Evolutionary conservation across 2,888 invertebrate species (phyloP).

Genomic region (Anodontia alba): DNA sequence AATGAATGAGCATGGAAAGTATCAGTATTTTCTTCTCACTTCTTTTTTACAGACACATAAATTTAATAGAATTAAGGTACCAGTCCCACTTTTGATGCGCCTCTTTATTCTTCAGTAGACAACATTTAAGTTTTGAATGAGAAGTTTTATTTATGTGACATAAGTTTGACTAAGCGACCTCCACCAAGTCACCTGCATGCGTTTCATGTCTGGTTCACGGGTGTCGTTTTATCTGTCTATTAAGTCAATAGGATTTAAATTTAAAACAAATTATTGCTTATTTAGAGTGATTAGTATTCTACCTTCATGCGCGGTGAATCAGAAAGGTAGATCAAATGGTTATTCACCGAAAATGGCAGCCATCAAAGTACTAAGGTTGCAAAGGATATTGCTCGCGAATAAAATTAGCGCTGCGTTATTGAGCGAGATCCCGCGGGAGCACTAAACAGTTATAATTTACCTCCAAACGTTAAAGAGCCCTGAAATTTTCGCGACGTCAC

Average conservation of each 20-base stretch:
- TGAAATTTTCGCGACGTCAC: constrained; percentile 22
- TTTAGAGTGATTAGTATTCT: constrained; percentile 64
- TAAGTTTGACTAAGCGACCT: background rate
- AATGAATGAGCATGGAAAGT: too few species aligned
- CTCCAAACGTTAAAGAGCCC: background rate
- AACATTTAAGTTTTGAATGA: background rate
- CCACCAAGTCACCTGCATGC: constrained; percentile 8
- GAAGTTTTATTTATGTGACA: background rate
- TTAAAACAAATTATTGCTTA: constrained; percentile 64
- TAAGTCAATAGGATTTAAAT: constrained; percentile 66
- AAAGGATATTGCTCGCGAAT: constrained; percentile 21
- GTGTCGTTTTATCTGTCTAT: constrained; percentile 38
- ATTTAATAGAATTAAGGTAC: too few species aligned
- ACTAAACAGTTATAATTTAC: constrained; percentile 21
- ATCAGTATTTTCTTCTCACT: too few species aligned
- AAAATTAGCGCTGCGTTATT: constrained; percentile 17
- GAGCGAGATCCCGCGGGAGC: constrained; percentile 19
- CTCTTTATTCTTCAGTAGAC: background rate
- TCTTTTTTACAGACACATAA: too few species aligned
- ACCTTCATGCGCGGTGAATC: constrained; percentile 40
- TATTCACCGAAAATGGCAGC: background rate
- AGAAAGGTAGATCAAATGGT: constrained; percentile 50
- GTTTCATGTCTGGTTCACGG: constrained; percentile 41
- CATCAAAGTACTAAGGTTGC: constrained; percentile 15
- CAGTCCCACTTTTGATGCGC: background rate